These are phyloP conservation scores for Drosophila parthenogenetica DNA, from an alignment of 2,888 invertebrate species.

Conservation along the genomic window DNA sequence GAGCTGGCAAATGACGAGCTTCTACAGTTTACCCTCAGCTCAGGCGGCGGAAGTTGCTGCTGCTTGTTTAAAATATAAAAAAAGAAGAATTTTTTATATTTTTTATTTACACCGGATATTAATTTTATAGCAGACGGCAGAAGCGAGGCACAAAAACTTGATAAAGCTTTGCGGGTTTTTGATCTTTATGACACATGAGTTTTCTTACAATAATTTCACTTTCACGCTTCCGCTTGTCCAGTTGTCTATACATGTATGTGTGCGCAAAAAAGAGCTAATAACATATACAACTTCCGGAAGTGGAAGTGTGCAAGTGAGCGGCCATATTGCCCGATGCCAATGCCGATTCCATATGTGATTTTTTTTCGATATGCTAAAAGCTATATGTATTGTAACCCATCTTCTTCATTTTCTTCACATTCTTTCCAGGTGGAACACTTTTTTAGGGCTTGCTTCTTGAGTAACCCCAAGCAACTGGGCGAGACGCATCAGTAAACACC, in stretches of 20 bases:
- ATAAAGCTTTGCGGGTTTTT: constrained; percentile 66
- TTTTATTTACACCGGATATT: constrained; percentile 82
- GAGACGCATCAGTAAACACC: constrained; percentile 75
- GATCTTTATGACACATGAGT: constrained; percentile 57
- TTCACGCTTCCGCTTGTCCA: constrained; percentile 68
- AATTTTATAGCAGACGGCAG: constrained; percentile 76
- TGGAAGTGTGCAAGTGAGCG: constrained; percentile 73
- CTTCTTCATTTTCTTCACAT: not conserved
- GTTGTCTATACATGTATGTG: constrained; percentile 34
- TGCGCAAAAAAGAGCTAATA: constrained; percentile 58
- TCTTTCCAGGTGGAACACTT: constrained; percentile 33
- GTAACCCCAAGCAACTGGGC: constrained; percentile 55
- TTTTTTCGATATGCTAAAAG: constrained; percentile 67
- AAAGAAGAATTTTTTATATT: constrained; percentile 40
- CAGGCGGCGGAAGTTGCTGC: constrained; percentile 65
- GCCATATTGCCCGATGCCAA: constrained; percentile 56
- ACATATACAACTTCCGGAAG: constrained; percentile 70
- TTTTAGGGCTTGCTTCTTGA: not conserved
- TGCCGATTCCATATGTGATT: constrained; percentile 33
- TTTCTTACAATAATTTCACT: constrained; percentile 68
- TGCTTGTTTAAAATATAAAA: constrained; percentile 62
- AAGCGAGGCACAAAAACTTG: constrained; percentile 52
- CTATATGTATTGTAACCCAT: constrained; percentile 39
- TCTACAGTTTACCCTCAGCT: constrained; percentile 13
- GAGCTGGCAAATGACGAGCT: constrained; percentile 28